Base-by-base conservation (phyloP, 2,113 vertebrate genomes). In the Amphiprion percula region DNA sequence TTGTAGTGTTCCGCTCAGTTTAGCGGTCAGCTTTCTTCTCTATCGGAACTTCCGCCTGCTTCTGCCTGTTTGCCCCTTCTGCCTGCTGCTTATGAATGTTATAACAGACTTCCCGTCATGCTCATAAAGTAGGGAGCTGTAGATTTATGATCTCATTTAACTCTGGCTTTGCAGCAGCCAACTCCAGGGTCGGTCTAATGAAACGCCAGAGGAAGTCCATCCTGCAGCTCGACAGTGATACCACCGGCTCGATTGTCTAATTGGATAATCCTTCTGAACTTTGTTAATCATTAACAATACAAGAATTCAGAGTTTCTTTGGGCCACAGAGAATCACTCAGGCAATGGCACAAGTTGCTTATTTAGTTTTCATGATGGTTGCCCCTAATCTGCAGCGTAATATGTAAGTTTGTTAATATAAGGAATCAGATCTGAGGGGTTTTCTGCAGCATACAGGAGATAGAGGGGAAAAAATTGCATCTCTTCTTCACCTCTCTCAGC, bases 71-170 rank as follows among this genome's bases (percentile, higher is more conserved):
- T 71, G 75, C 83, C 63, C 64, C 63, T 85, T 84, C 73, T 72
- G 74, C 67, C 68, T 62, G 61, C 81, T 84, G 89, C 83, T 91
- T 89, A 89, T 92, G 90, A 91, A 94, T 90, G 82, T 92, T 92
- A 83, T 93, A 93, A 94, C 94, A 92, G 92, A 93, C 93, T 94
- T 93, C 86, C 89, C 68, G 89, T 91, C 93, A 90, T 81, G 87
- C 89, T 88, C 90, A 69, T 93, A 90, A 93, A 94, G 86, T 86
- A 84, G 73, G 59, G 82, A 91, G 78, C 86, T 61, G 67, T 66
- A 87, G 93, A 94, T 95, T 95, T 95, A 95, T 87, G 90, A 93
- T 87, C 89, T 93, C 86, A 92, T 95, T 94, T 93, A 93, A 87
- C 79, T 71, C 54, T 9, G 79, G 84, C 88, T 90, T 88, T 86